Base-by-base conservation (phyloP, 2,113 vertebrate genomes). In the Sclerurus mexicanus region DNA sequence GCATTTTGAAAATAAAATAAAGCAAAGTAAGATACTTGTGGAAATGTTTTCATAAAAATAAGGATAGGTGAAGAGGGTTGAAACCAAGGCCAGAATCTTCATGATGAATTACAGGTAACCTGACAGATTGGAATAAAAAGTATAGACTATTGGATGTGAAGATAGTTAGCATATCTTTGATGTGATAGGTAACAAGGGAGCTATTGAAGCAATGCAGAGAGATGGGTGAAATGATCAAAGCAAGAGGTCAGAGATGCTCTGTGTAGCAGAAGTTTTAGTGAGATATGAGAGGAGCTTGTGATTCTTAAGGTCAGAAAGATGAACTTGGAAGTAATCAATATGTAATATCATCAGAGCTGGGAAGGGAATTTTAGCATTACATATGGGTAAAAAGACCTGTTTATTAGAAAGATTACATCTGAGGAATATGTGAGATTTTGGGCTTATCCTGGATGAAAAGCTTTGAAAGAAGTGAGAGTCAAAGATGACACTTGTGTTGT, bases 251-350 rank as follows among this genome's bases (percentile, higher is more conserved):
- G 64, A 89, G 42, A 69, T 69, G 46, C 25, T 83, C 67, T 62
- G 62, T 83, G 79, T 19, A 92, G 50, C 59, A 88, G 71, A 85
- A 88, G 42, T 74, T 83, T 64, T 76, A 80, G 37, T 2, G 9
- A 85, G 75, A 68, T 92, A 76, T 11, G 53, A 95, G 71, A 87
- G 22, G 15, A 73, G 37, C 37, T 90, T 86, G 25, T 23, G 66
- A 42, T 88, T 84, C 42, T 93, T 89, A 59, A 87, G 69, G 89
- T 91, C 52, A 89, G 39, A 72, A 81, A 71, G 60, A 78, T 87
- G 77, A 92, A 75, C 85, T 84, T 87, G 66, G 49, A 52, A 81
- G 47, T 89, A 85, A 91, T 91, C 89, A 85, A 87, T 92, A 94
- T 0, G 20, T 94, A 71, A 74, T 78, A 52, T 67, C 49, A 69